phyloP scores from a whole-genome alignment of 92 coral and sea anemone genomes.

The Heteractis magnifica region DNA sequence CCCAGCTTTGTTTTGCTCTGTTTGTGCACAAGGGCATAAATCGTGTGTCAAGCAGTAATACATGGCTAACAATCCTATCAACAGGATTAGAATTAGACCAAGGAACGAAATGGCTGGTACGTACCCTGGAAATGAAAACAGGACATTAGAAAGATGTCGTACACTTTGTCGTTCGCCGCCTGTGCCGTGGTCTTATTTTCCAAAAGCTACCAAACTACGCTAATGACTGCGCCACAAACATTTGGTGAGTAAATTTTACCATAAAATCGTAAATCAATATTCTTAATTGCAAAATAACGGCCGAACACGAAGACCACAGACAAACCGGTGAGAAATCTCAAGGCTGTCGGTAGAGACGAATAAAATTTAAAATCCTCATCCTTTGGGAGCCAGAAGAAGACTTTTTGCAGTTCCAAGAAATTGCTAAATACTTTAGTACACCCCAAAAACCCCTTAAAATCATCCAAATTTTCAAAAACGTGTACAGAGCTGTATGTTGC shows the following conservation, averaged over 20 bases:
- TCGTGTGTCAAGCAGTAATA: slow-evolving; percentile 77
- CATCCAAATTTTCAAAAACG: no score
- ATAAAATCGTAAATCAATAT: neutral
- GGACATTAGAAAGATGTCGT: neutral
- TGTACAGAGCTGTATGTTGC: no score
- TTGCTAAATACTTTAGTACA: no score
- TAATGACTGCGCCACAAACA: neutral
- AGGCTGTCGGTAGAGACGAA: neutral
- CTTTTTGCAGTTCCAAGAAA: no score
- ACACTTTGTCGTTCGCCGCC: no score
- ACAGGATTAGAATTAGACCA: slow-evolving; percentile 51
- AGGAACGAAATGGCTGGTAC: slow-evolving; percentile 77
- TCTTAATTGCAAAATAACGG: neutral
- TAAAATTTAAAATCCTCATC: no score
- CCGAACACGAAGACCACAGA: neutral
- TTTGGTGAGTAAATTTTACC: neutral
- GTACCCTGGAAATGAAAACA: slow-evolving; percentile 53
- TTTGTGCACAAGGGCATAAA: slow-evolving; percentile 77
- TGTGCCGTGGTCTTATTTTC: no score
- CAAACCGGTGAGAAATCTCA: neutral
- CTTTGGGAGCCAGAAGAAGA: no score
- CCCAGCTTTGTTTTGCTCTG: slow-evolving; percentile 60
- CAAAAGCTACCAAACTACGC: neutral
- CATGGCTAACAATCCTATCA: slow-evolving; percentile 68
- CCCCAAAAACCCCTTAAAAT: no score